Evolutionary conservation across 2,888 invertebrate species (phyloP).

Genomic region (Argyra leucocephala): DNA sequence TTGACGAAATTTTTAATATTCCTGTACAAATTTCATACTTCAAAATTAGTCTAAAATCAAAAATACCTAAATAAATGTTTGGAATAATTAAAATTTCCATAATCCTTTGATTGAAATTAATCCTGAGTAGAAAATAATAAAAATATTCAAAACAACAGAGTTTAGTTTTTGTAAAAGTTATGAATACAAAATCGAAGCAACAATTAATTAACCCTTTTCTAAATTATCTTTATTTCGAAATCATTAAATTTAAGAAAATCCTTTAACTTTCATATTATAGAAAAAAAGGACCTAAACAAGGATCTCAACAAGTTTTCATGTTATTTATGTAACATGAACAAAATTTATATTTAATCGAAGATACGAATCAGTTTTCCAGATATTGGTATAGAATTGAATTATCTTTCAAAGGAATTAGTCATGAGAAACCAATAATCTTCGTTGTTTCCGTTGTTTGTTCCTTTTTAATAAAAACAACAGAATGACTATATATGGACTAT

Average conservation of each 20-base stretch:
- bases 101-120: too few species aligned
- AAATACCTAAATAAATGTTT: too few species aligned
- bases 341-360: neutral
- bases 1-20: too few species aligned
- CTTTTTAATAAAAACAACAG: neutral
- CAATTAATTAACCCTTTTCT: neutral
- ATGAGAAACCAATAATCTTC: slow-evolving; percentile 10
- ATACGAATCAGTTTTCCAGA: neutral
- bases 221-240: neutral
- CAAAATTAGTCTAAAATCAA: too few species aligned
- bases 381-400: neutral
- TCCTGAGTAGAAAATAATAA: too few species aligned
- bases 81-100: too few species aligned
- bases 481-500: too few species aligned
- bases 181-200: too few species aligned
- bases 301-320: neutral
- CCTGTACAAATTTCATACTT: too few species aligned
- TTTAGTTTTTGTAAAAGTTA: too few species aligned
- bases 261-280: neutral
- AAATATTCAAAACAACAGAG: too few species aligned
- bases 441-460: neutral
- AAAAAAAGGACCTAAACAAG: neutral
- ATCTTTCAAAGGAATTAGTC: neutral
- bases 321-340: neutral
- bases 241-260: neutral